phyloP scores from a whole-genome alignment of 1,140 invertebrate species.

The Agrilus planipennis region DNA sequence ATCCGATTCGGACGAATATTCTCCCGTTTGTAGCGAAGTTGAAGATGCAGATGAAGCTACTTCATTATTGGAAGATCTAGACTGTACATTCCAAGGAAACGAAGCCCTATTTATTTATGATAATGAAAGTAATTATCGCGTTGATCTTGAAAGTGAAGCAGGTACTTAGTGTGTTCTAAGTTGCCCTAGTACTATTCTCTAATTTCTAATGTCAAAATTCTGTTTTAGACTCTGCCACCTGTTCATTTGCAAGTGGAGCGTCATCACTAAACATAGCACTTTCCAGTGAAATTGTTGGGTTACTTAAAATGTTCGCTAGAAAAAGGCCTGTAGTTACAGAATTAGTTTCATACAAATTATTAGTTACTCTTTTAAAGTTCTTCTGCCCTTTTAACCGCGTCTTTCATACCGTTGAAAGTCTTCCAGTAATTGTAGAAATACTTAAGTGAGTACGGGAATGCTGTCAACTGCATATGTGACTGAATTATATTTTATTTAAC shows the following conservation, averaged over 20 bases:
- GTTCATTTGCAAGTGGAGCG: neutral
- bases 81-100: too few relatives aligned
- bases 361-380: neutral
- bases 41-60: slow-evolving; percentile 25
- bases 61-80: too few relatives aligned
- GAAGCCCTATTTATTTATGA: too few relatives aligned
- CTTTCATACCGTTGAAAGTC: neutral
- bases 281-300: neutral
- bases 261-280: neutral
- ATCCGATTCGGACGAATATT: slow-evolving; percentile 32
- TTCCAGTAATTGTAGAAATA: neutral
- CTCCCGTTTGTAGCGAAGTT: slow-evolving; percentile 41
- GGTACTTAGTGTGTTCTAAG: neutral
- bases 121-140: neutral
- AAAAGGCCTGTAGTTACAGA: neutral
- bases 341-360: neutral
- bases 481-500: slow-evolving; percentile 7
- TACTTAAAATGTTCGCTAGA: neutral
- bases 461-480: neutral
- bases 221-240: neutral
- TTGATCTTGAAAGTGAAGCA: neutral
- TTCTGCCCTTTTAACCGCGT: neutral
- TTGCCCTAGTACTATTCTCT: neutral
- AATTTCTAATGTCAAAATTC: neutral
- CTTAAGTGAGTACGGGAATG: neutral